Evolutionary conservation across 2,113 vertebrate species (phyloP).

Genomic region (Speoplatyrhinus poulsoni): DNA sequence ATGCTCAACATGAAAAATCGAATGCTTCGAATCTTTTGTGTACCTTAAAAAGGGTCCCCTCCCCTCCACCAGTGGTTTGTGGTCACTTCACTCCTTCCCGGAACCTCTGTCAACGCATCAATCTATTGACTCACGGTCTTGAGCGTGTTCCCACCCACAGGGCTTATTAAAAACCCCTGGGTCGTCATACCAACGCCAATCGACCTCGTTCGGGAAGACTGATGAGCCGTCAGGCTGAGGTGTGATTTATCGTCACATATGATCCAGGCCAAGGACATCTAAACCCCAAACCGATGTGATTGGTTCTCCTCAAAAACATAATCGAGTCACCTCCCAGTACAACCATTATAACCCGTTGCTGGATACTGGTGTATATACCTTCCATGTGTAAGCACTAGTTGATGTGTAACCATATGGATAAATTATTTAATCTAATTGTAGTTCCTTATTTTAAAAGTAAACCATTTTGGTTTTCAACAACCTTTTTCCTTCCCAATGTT

Average conservation of each 20-base stretch:
- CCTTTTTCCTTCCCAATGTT: no score
- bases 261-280: constrained; percentile 3
- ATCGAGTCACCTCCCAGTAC: no score
- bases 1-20: no score
- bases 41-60: background rate
- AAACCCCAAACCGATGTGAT: background rate
- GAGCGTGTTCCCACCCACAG: constrained; percentile 5
- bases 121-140: constrained; percentile 11
- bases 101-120: constrained; percentile 11
- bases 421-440: no score
- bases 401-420: no score
- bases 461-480: no score
- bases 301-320: background rate
- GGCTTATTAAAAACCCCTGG: constrained; percentile 21
- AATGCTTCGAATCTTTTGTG: no score
- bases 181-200: constrained; percentile 26
- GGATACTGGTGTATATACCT: no score
- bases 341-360: no score
- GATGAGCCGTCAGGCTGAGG: constrained; percentile 28
- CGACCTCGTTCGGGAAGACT: constrained; percentile 28
- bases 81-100: background rate
- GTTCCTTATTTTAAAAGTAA: no score
- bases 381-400: no score
- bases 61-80: background rate
- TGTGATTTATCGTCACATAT: background rate